Base-by-base conservation (phyloP, 2,113 vertebrate genomes). In the Regulus satrapa region DNA sequence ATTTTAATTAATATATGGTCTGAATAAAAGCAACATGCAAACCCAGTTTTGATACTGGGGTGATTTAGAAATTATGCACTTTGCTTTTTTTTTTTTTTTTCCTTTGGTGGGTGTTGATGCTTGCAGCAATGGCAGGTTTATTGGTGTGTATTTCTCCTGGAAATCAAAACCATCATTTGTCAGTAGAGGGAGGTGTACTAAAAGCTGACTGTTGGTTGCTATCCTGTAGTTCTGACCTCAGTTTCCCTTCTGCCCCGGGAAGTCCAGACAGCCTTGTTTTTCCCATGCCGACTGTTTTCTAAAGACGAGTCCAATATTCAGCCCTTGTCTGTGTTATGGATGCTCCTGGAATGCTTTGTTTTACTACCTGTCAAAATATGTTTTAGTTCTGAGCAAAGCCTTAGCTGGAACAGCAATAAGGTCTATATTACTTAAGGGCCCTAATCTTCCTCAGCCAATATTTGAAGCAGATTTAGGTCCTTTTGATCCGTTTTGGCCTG, bases 251-350 rank as follows among this genome's bases (percentile, higher is more conserved):
- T 61, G 23, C 48, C n/a, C 40, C 3, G 4, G 21, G 34, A 51
- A 48, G 13, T 89, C 88, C 79, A 55, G 54, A 21, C 34, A 78
- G 24, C 20, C 43, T 74, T 82, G 8, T 48, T 48, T 89, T 79
- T 67, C 31, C n/a, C 18, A n/a, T 3, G 14, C 29, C 52, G 51
- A 18, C 6, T 11, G 14, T 41, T 88, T 78, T 34, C 25, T 56
- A 14, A 78, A 69, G 31, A 32, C 1, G 2, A 45, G 10, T 82
- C n/a, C 66, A n/a, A 0, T 0, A 1, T 61, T 52, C 32, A 24
- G 29, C 20, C 6, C 1, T 40, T 17, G 29, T 77, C 24, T 18
- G 46, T 74, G 28, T n/a, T 88, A n/a, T 8, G 59, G 41, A 26
- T 4, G 3, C 18, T 88, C 25, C 36, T 83, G 36, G 69, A 76